phyloP scores from a whole-genome alignment of 2,888 invertebrate species.

The Pachliopta kotzebuea region DNA sequence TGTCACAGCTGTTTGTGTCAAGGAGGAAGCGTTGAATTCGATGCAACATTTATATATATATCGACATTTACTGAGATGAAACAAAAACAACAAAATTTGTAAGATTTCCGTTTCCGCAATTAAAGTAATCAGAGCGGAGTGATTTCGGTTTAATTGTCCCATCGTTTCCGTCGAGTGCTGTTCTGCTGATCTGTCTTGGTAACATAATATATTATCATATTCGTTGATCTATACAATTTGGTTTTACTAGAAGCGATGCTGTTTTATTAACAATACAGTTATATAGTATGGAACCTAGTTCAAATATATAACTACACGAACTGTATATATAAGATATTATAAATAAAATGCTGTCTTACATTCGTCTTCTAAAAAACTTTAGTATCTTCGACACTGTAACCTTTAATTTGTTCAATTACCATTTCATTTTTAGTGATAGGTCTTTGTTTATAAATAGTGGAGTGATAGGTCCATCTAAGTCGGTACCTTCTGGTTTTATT shows the following conservation, averaged over 20 bases:
- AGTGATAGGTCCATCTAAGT: too few species aligned
- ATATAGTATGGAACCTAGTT: not conserved
- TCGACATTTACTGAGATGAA: conserved; percentile 27
- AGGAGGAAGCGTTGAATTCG: conserved; percentile 5
- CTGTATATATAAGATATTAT: too few species aligned
- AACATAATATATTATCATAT: conserved; percentile 15
- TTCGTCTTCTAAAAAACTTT: too few species aligned
- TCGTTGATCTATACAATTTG: conserved; percentile 4
- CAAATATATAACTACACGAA: too few species aligned
- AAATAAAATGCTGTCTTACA: too few species aligned
- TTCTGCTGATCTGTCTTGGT: conserved; percentile 43
- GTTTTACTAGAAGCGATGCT: not conserved
- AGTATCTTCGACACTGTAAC: too few species aligned
- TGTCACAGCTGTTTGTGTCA: too few species aligned
- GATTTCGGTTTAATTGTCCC: conserved; percentile 72
- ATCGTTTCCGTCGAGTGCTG: conserved; percentile 60
- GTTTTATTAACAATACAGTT: not conserved
- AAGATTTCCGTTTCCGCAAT: conserved; percentile 75
- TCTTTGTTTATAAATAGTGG: too few species aligned
- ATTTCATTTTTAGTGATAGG: too few species aligned
- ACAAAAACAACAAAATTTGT: conserved; percentile 34
- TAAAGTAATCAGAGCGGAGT: conserved; percentile 69
- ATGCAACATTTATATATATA: conserved; percentile 15
- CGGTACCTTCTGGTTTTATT: too few species aligned
- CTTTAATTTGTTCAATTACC: too few species aligned